Percentiles rank a stretch among this genome's conserved stretches.
Conservation (phyloP, 2,888 invertebrate genomes). For the Troilus luridus region DNA sequence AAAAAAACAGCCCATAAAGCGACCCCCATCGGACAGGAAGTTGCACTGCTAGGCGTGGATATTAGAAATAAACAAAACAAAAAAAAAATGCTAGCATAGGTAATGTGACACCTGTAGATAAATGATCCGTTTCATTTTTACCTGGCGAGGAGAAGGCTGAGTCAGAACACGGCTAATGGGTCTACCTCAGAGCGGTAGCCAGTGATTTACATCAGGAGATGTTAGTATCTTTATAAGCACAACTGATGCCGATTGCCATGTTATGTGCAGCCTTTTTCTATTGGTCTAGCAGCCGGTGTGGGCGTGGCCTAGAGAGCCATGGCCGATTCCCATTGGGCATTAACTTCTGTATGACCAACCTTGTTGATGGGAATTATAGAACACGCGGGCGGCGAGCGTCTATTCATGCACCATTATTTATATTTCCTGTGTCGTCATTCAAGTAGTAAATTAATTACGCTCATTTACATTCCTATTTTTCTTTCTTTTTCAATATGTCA, state of each 20-base stretch:
- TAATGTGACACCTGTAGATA: slow-evolving; percentile 22
- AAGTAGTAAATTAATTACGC: not conserved
- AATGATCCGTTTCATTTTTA: slow-evolving; percentile 20
- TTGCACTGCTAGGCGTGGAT: not conserved
- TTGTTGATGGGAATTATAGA: slow-evolving; percentile 22
- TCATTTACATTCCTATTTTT: not conserved
- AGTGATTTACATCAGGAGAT: not conserved
- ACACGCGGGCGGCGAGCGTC: not conserved
- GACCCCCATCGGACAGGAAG: slow-evolving; percentile 12
- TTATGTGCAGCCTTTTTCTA: slow-evolving; percentile 28
- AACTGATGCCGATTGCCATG: slow-evolving; percentile 23
- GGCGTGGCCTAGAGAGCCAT: slow-evolving; percentile 3
- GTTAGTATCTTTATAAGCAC: not conserved
- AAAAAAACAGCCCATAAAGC: not conserved
- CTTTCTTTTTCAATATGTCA: not conserved
- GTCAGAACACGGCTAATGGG: not conserved
- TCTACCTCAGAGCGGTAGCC: not conserved
- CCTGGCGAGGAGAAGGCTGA: not conserved
- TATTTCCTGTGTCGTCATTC: not conserved
- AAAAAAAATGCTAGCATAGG: slow-evolving; percentile 3
- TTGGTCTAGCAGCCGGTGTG: slow-evolving; percentile 25
- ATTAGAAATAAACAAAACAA: not conserved
- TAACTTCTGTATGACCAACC: slow-evolving; percentile 20
- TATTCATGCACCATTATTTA: not conserved
- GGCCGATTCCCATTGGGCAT: slow-evolving; percentile 37